Percentiles rank a stretch among this genome's conserved stretches.
Conservation (phyloP, 2,797 vertebrate genomes). For the Protosalanx chinensis region DNA sequence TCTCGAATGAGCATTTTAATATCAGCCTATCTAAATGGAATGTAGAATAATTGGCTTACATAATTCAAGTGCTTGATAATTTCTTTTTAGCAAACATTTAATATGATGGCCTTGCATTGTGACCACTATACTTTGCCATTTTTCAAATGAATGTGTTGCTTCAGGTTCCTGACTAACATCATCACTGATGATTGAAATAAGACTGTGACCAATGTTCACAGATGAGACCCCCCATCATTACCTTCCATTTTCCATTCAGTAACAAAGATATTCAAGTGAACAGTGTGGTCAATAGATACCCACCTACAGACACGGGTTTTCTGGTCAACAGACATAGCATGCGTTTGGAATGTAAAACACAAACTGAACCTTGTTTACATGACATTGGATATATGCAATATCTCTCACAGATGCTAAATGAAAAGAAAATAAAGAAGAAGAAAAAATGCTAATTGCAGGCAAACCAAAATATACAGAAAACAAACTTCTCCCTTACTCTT, state of each 20-base stretch:
- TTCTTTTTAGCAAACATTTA: background rate
- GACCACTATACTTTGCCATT: background rate
- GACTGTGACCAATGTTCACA: slow-evolving; percentile 58
- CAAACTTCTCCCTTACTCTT: slow-evolving; percentile 21
- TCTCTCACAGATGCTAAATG: slow-evolving; percentile 41
- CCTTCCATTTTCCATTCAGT: slow-evolving; percentile 23
- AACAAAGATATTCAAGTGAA: slow-evolving; percentile 11
- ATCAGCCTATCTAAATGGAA: background rate
- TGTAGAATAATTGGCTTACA: background rate
- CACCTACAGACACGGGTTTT: slow-evolving; percentile 19
- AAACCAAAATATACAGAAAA: slow-evolving; percentile 39
- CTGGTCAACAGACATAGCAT: slow-evolving; percentile 1
- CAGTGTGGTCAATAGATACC: slow-evolving; percentile 25
- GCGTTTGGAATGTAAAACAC: slow-evolving; percentile 49
- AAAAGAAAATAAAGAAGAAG: slow-evolving; percentile 24
- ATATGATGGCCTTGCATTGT: background rate
- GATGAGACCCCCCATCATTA: slow-evolving; percentile 8
- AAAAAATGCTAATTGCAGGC: slow-evolving; percentile 46
- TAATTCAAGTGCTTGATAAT: slow-evolving; percentile 14
- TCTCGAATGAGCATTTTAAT: background rate
- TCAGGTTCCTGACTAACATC: slow-evolving; percentile 14
- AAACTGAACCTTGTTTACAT: slow-evolving; percentile 13
- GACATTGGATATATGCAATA: slow-evolving; percentile 7
- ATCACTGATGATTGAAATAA: slow-evolving; percentile 17
- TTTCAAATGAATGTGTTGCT: slow-evolving; percentile 9